Evolutionary conservation across 1,140 invertebrate species (phyloP).

Genomic region (Agrypnia vestita): DNA sequence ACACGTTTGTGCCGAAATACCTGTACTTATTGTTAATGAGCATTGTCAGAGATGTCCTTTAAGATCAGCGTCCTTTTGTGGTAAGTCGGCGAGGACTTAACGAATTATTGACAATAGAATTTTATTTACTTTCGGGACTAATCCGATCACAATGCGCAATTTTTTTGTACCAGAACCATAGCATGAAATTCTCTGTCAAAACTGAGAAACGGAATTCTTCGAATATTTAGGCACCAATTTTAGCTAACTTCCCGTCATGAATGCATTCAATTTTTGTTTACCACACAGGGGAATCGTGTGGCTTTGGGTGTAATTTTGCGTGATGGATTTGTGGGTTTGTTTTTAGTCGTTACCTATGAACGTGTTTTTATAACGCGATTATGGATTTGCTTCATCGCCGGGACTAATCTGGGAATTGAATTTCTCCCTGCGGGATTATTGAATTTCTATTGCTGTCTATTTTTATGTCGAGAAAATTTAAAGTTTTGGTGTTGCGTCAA

Average conservation of each 20-base stretch:
- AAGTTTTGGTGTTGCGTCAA: too few species aligned
- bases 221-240: not conserved
- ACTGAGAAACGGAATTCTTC: not conserved
- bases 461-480: not conserved
- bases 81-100: slow-evolving; percentile 14
- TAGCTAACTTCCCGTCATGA: not conserved
- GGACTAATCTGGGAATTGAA: not conserved
- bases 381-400: slow-evolving; percentile 11
- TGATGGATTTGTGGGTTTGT: not conserved
- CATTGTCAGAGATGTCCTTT: slow-evolving; percentile 36
- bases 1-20: not conserved
- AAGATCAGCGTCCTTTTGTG: not conserved
- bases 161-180: not conserved
- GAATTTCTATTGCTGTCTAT: slow-evolving; percentile 4
- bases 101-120: slow-evolving; percentile 19
- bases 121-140: slow-evolving; percentile 5
- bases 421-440: not conserved
- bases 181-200: slow-evolving; percentile 37
- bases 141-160: slow-evolving; percentile 30
- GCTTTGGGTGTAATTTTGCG: slow-evolving; percentile 32
- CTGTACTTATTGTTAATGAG: slow-evolving; percentile 27
- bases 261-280: slow-evolving; percentile 24
- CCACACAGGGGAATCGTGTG: not conserved
- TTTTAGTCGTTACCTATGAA: not conserved
- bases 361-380: slow-evolving; percentile 20